Percentiles rank a stretch among this genome's conserved stretches.
phyloP scores from a whole-genome alignment of 1,140 invertebrate genomes.

The Limonius californicus region DNA sequence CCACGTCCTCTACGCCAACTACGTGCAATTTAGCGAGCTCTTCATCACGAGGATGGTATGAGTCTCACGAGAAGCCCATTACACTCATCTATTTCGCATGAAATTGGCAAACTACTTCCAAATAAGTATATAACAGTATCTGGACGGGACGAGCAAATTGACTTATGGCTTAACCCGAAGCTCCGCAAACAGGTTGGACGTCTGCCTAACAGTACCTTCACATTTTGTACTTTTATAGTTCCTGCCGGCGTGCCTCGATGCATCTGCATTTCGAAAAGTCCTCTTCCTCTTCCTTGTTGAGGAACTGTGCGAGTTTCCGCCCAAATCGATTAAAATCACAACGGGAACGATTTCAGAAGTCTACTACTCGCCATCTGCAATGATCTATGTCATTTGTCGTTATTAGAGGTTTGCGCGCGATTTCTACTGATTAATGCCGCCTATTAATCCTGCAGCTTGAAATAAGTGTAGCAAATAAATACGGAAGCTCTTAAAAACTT shows the following conservation, averaged over 20 bases:
- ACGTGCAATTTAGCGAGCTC: no score
- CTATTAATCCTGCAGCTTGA: no score
- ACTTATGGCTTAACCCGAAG: conserved; percentile 2
- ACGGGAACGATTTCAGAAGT: neutral
- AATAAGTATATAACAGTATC: conserved; percentile 9
- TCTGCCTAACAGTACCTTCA: neutral
- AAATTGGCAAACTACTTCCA: conserved; percentile 4
- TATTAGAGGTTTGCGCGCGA: no score
- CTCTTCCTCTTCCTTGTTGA: no score
- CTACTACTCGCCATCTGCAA: neutral
- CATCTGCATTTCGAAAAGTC: conserved; percentile 3
- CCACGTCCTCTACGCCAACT: no score
- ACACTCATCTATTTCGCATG: conserved; percentile 4
- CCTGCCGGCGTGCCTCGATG: neutral
- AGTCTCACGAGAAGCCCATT: neutral
- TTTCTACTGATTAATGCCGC: no score
- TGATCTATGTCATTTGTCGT: neutral
- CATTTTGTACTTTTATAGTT: neutral
- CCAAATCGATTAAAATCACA: neutral
- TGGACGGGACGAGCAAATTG: neutral
- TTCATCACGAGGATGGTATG: no score
- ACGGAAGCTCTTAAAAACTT: neutral
- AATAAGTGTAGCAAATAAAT: neutral
- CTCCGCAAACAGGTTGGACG: conserved; percentile 4
- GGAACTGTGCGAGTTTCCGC: neutral